Evolutionary conservation across 1,140 invertebrate species (phyloP).

Genomic region (Drosophila chauvacae): DNA sequence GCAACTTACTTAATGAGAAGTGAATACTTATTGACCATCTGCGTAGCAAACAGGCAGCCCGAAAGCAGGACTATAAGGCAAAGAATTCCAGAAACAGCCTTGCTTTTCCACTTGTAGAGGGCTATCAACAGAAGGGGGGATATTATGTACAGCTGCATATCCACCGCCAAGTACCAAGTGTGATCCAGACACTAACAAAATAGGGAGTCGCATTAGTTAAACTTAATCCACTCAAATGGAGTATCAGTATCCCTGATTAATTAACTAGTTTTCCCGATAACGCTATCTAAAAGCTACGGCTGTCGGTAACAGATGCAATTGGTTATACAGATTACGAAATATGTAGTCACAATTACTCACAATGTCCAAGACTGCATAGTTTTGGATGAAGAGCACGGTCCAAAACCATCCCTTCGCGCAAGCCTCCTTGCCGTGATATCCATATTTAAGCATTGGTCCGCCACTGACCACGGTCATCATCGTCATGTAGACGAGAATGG

Average conservation of each 20-base stretch:
- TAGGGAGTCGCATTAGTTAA: background rate
- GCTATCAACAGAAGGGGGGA: conserved; percentile 90
- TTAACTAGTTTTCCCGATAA: background rate
- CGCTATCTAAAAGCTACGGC: background rate
- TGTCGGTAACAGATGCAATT: background rate
- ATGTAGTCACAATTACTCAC: conserved; percentile 21
- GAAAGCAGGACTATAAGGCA: conserved; percentile 45
- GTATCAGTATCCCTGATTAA: background rate
- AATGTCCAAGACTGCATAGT: conserved; percentile 54
- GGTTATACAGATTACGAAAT: background rate
- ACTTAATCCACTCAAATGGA: background rate
- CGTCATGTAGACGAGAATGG: conserved; percentile 54
- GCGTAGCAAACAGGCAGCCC: conserved; percentile 53
- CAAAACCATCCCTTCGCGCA: conserved; percentile 58
- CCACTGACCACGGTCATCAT: conserved; percentile 40
- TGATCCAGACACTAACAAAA: conserved; percentile 92
- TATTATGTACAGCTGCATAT: conserved; percentile 92
- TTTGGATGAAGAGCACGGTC: conserved; percentile 62
- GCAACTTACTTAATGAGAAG: conserved; percentile 35
- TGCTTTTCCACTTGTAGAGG: conserved; percentile 87
- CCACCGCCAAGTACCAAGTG: conserved; percentile 94
- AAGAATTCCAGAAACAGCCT: conserved; percentile 43
- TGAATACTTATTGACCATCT: conserved; percentile 52
- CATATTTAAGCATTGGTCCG: conserved; percentile 41
- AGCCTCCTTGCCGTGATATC: conserved; percentile 56